Evolutionary conservation across 2,797 vertebrate genomes (phyloP), one percentile per base, ranked within the genome.

Genomic region (Otolemur crassicaudatus): DNA sequence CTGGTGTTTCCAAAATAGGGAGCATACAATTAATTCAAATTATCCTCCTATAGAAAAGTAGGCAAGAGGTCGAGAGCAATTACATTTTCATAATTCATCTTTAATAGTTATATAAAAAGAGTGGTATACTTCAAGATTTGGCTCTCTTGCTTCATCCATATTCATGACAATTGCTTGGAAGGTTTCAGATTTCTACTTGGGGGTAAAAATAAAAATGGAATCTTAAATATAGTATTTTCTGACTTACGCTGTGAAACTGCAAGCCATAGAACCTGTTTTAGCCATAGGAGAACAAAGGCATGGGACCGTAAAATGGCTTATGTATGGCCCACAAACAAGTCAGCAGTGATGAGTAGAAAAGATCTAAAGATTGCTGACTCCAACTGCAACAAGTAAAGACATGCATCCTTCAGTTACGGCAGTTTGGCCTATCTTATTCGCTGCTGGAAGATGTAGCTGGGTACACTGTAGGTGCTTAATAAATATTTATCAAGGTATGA

Each of bases 1-100:
- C 87, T 94, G 88, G 87, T 96, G 94, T 98, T 98, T 99, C 98
- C 98, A 99, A 99, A 98, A 98, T 97, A 99, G 98, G 98, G 98
- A 98, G 98, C 98, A 98, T 98, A 92, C 98, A 99, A 98, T 97
- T 98, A 99, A 99, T 98, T 98, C 76, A 97, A 98, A 98, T 97
- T 77, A 80, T 20, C 5, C 49, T 86, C 31, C 84, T n/a, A 92
- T 5, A 94, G 91, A 96, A 16, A 93, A 91, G 76, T 0, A 80
- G 61, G 76, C 49, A 95, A 94, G 89, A 92, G 63, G 20, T 79
- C 79, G 95, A 95, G 58, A 23, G 3, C 29, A 81, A 53, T 11
- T 75, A 58, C 37, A 81, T 87, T 90, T 93, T 90, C 75, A 58
- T 16, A 85, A 90, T 76, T 9, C 0, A 37, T 65, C 77, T 82